Conservation (phyloP, 2,888 invertebrate genomes). For the Drosophila merina region DNA sequence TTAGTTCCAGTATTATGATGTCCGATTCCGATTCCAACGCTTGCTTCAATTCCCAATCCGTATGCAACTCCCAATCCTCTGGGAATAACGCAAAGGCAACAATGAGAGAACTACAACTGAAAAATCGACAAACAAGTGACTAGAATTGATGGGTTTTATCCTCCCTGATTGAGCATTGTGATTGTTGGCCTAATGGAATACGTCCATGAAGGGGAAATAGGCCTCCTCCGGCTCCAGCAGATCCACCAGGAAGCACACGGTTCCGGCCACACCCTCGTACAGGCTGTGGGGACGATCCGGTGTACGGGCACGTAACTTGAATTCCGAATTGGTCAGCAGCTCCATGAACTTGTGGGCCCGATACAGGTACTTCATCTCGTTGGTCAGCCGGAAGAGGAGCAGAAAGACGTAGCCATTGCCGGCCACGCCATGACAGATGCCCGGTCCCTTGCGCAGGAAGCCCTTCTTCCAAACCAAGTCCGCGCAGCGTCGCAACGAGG, state of each 20-base stretch:
- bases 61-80: neutral
- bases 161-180: slow-evolving; percentile 43
- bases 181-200: slow-evolving; percentile 82
- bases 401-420: slow-evolving; percentile 93
- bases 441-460: slow-evolving; percentile 93
- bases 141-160: slow-evolving; percentile 49
- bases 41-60: neutral
- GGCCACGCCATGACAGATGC: slow-evolving; percentile 94
- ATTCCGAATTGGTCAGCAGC: slow-evolving; percentile 88
- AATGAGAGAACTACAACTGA: slow-evolving; percentile 30
- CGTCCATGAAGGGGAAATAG: slow-evolving; percentile 93
- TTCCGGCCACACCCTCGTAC: slow-evolving; percentile 93
- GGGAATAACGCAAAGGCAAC: slow-evolving; percentile 35
- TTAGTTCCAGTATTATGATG: neutral
- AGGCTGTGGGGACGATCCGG: slow-evolving; percentile 94
- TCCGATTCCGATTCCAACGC: neutral
- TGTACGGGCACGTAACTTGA: slow-evolving; percentile 87
- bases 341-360: slow-evolving; percentile 91
- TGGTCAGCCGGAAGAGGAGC: slow-evolving; percentile 90
- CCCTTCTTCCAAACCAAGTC: slow-evolving; percentile 94
- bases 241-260: slow-evolving; percentile 92
- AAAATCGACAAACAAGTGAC: slow-evolving; percentile 50
- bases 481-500: slow-evolving; percentile 88
- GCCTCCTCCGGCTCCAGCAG: slow-evolving; percentile 89
- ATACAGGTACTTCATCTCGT: slow-evolving; percentile 89